These are phyloP conservation scores for Mellilla xanthometata DNA, from an alignment of 2,888 invertebrate genomes.

Conservation along the genomic window DNA sequence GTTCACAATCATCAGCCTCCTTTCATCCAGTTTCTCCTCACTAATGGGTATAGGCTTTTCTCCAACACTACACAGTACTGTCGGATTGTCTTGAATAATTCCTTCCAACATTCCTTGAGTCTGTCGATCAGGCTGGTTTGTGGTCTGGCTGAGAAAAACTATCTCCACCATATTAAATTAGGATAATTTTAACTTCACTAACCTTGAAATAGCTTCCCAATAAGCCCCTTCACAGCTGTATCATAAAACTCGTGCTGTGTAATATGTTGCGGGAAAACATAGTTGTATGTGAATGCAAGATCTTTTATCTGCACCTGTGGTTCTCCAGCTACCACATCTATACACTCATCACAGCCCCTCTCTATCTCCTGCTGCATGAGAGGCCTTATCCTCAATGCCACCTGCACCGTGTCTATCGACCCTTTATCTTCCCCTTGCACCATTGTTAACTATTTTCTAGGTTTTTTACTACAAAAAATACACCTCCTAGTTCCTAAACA, in stretches of 20 bases:
- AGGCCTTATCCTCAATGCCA: conserved; percentile 92
- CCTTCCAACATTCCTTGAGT: too few species aligned
- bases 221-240: conserved; percentile 86
- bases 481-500: conserved; percentile 26
- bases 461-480: conserved; percentile 20
- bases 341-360: conserved; percentile 88
- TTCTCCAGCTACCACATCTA: conserved; percentile 84
- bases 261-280: conserved; percentile 88
- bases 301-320: conserved; percentile 88
- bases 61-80: too few species aligned
- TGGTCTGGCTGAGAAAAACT: too few species aligned
- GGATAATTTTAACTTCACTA: conserved; percentile 11
- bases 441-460: conserved; percentile 48
- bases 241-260: conserved; percentile 89
- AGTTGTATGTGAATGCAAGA: conserved; percentile 91
- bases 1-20: too few species aligned
- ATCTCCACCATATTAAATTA: too few species aligned
- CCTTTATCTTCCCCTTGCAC: conserved; percentile 57
- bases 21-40: too few species aligned
- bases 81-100: too few species aligned
- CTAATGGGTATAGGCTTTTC: too few species aligned
- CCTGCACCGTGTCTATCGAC: conserved; percentile 84
- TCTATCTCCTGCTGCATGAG: conserved; percentile 87
- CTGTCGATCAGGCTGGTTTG: too few species aligned
- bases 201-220: conserved; percentile 91